Evolutionary conservation across 2,113 vertebrate species (phyloP), one percentile per base, ranked within the genome.

Genomic region (Oreochromis tanganicae): DNA sequence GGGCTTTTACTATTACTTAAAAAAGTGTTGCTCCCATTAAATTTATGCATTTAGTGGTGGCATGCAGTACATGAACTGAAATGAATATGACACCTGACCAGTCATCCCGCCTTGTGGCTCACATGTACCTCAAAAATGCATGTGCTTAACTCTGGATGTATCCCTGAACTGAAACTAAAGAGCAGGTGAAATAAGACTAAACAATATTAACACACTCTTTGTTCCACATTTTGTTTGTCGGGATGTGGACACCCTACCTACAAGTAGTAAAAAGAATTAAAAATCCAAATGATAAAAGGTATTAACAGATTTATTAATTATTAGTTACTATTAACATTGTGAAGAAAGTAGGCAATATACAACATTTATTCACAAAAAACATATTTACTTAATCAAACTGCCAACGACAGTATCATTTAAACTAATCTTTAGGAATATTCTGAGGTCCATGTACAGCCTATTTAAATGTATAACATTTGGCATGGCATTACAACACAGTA

Each of bases 391-490:
- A 84, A 89, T 93, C 94, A 95, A 90, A 93, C 93, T 95, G 94
- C 94, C 93, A 94, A 85, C 80, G 93, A 94, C 94, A 95, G 91
- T 90, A 91, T 95, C 84, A 93, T 90, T 94, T 84, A 78, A 94
- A 87, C 85, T 85, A 89, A 90, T 88, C 90, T 90, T 89, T 80
- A 89, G 50, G 85, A 93, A 88, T 93, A 93, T 82, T 90, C 63
- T 55, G 52, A 95, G 84, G 88, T 94, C 93, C 90, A 92, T 94
- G 90, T 91, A 88, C 87, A 92, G 85, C 89, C 92, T 91, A 85
- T 86, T 85, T 94, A 66, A 95, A 95, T 95, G 92, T 95, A 94
- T 94, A 95, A 94, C 95, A 94, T 94, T 95, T 90, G 95, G 93
- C 94, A 88, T 93, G 94, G 94, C 87, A 80, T 93, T 80, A 90